Percentiles rank a stretch among this genome's conserved stretches.
phyloP scores from a whole-genome alignment of 2,888 invertebrate genomes.

The Nyleta sp. region DNA sequence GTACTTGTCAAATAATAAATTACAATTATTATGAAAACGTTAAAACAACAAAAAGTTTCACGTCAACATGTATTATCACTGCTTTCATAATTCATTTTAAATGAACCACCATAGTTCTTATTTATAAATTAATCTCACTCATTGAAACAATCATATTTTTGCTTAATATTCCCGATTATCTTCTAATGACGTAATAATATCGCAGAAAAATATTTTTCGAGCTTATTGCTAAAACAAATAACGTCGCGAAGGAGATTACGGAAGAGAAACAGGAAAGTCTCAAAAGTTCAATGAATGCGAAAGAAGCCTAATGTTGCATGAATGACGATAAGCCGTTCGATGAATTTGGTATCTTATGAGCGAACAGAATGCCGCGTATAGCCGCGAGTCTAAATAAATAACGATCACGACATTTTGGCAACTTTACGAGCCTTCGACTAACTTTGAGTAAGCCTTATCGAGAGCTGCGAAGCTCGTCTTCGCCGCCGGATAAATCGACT shows the following conservation, averaged over 20 bases:
- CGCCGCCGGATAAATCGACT: slow-evolving; percentile 76
- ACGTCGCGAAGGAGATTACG: slow-evolving; percentile 42
- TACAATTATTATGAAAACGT: too few species aligned
- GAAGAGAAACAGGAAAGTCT: slow-evolving; percentile 64
- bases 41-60: too few species aligned
- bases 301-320: slow-evolving; percentile 81
- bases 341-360: slow-evolving; percentile 70
- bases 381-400: slow-evolving; percentile 75
- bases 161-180: slow-evolving; percentile 22
- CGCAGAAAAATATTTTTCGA: background rate
- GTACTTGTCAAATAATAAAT: background rate
- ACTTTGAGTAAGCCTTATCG: slow-evolving; percentile 60
- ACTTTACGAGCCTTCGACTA: slow-evolving; percentile 64
- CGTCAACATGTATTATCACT: too few species aligned
- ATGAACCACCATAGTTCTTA: too few species aligned
- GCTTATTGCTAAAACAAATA: slow-evolving; percentile 53
- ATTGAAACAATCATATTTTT: background rate
- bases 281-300: slow-evolving; percentile 78
- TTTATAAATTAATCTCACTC: background rate
- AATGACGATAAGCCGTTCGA: slow-evolving; percentile 81
- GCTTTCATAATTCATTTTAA: slow-evolving; percentile 6
- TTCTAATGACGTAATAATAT: slow-evolving; percentile 29
- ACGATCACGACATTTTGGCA: slow-evolving; percentile 68
- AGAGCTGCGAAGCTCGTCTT: slow-evolving; percentile 68
- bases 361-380: slow-evolving; percentile 65